phyloP scores from a whole-genome alignment of 2,888 invertebrate genomes.

The Julus scandinavius region DNA sequence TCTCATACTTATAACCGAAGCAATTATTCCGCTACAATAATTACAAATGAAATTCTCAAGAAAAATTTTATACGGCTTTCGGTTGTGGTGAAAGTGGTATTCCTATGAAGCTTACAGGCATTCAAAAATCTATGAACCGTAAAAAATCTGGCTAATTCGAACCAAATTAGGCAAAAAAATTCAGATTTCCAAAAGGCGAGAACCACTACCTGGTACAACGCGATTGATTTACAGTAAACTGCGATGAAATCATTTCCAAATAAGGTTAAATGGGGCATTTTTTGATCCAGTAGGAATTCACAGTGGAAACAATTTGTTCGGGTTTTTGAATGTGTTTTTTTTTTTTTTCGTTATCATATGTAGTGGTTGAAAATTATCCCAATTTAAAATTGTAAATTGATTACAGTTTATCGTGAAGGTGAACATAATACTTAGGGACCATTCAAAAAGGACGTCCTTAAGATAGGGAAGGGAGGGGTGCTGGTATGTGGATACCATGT shows the following conservation, averaged over 20 bases:
- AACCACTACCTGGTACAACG: constrained; percentile 24
- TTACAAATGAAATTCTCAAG: not conserved
- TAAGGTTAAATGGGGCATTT: not conserved
- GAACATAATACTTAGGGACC: too few species aligned
- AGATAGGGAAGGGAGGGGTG: too few species aligned
- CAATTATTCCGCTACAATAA: constrained; percentile 10
- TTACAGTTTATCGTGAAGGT: too few species aligned
- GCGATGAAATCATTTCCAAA: not conserved
- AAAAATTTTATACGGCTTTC: not conserved
- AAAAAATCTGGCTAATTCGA: not conserved
- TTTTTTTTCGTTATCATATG: constrained; percentile 29
- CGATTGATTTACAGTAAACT: not conserved
- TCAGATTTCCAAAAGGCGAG: not conserved
- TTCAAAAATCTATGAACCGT: not conserved
- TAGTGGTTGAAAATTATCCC: not conserved
- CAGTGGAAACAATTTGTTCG: constrained; percentile 49
- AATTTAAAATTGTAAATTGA: too few species aligned
- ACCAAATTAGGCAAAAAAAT: not conserved
- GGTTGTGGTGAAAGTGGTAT: not conserved
- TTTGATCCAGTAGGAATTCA: not conserved
- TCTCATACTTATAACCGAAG: not conserved
- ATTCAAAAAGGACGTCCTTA: too few species aligned
- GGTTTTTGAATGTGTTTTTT: constrained; percentile 57
- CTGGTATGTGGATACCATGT: too few species aligned
- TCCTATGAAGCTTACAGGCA: not conserved